phyloP scores from a whole-genome alignment of 2,113 vertebrate genomes.

The Epinephelus lanceolatus region DNA sequence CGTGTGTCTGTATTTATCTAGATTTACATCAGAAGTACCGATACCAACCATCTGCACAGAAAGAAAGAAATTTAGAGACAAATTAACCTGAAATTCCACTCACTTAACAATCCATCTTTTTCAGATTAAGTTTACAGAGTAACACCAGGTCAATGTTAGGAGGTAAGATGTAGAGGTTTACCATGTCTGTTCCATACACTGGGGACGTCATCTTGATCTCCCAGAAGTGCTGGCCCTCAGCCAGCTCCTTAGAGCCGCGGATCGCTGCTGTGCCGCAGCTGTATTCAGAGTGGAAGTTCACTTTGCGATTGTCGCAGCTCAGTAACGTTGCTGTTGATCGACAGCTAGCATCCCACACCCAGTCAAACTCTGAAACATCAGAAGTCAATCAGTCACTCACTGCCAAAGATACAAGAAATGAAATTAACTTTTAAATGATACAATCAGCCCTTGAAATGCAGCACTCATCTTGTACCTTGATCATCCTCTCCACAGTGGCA shows the following conservation, averaged over 20 bases:
- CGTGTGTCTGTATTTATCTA: conserved; percentile 95
- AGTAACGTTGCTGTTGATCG: conserved; percentile 92
- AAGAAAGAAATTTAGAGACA: conserved; percentile 2
- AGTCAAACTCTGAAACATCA: conserved; percentile 90
- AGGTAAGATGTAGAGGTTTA: conserved; percentile 62
- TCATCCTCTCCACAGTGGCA: conserved; percentile 98
- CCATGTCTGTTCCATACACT: conserved; percentile 98
- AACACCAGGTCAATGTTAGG: not conserved
- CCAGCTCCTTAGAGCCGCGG: conserved; percentile 92
- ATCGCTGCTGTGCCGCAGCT: conserved; percentile 97
- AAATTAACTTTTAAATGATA: not conserved
- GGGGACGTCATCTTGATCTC: conserved; percentile 99
- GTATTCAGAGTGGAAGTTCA: conserved; percentile 96
- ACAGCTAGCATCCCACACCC: conserved; percentile 94
- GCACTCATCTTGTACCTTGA: conserved; percentile 80
- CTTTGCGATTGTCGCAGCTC: conserved; percentile 95
- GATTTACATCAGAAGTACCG: conserved; percentile 92
- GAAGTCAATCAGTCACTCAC: not conserved
- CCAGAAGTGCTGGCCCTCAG: conserved; percentile 98
- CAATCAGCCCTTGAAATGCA: not conserved
- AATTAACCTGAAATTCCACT: not conserved
- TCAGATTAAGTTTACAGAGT: not conserved
- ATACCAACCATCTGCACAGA: conserved; percentile 94
- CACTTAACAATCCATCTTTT: not conserved
- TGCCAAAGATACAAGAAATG: not conserved